These are phyloP conservation scores for Oscheius onirici DNA, from an alignment of 2,888 invertebrate genomes.

Conservation along the genomic window DNA sequence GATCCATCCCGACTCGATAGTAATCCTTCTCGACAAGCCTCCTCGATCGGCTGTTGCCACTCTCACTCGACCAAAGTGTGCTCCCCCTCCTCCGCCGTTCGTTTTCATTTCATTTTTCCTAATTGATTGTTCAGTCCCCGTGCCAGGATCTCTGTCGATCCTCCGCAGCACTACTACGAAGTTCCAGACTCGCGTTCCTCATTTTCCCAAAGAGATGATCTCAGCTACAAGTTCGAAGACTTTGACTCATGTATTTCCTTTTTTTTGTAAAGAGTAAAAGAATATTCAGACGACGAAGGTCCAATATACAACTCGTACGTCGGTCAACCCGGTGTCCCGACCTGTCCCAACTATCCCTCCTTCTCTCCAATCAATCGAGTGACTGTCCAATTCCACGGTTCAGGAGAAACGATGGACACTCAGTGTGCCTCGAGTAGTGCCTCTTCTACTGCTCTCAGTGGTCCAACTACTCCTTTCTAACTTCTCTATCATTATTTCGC, in stretches of 20 bases:
- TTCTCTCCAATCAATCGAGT: slow-evolving; percentile 57
- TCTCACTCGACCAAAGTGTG: slow-evolving; percentile 48
- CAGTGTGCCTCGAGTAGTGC: slow-evolving; percentile 25
- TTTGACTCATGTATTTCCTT: slow-evolving; percentile 37
- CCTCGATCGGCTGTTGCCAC: slow-evolving; percentile 39
- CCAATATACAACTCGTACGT: slow-evolving; percentile 39
- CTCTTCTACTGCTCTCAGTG: slow-evolving; percentile 28
- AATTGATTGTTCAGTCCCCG: slow-evolving; percentile 38
- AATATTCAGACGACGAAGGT: slow-evolving; percentile 41
- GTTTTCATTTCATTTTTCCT: slow-evolving; percentile 14
- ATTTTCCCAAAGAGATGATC: slow-evolving; percentile 28
- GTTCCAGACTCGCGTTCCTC: slow-evolving; percentile 23
- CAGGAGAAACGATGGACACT: slow-evolving; percentile 30
- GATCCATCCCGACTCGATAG: slow-evolving; percentile 25
- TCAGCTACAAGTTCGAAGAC: slow-evolving; percentile 41
- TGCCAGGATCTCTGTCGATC: slow-evolving; percentile 41
- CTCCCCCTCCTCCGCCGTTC: slow-evolving; percentile 57
- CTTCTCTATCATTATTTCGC: no score
- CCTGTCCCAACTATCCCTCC: slow-evolving; percentile 51
- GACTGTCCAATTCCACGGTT: slow-evolving; percentile 38
- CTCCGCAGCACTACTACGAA: slow-evolving; percentile 24
- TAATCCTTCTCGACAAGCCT: slow-evolving; percentile 45
- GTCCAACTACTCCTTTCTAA: slow-evolving; percentile 10
- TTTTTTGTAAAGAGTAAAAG: neutral
- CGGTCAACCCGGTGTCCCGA: slow-evolving; percentile 49